Base-by-base conservation (phyloP, 2,797 vertebrate species). In the Silurus lanzhouensis region DNA sequence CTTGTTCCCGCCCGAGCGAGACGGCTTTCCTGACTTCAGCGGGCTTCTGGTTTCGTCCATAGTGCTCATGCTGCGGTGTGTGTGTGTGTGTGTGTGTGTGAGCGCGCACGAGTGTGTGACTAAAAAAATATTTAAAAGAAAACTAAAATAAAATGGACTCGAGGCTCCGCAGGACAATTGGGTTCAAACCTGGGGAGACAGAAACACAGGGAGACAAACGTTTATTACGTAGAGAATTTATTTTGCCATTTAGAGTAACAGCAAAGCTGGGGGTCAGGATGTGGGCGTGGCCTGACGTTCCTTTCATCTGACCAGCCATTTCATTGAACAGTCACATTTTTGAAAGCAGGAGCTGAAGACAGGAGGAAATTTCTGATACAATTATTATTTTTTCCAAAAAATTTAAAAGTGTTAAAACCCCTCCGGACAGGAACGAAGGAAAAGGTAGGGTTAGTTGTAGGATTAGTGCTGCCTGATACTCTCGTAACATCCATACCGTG, bases 11-110 rank as follows among this genome's bases (percentile, higher is more conserved):
- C 90, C 88, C 83, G 93, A 70, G 31, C 88, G 94, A 70, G 92
- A 91, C 44, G 85, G 88, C 88, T 91, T 95, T 68, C 90, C 82
- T 44, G 89, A 80, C 91, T 93, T 95, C 8, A 89, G 83, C 14
- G 93, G 91, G 91, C 90, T 92, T 88, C 57, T 86, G 78, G 91
- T 90, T 78, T 93, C 92, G 20, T 95, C 94, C 94, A 95, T 96
- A 61, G 6, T 67, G 86, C 86, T 91, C 20, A 88, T 82, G 83
- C 90, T 86, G 89, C 86, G 87, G 63, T 8, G 27, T 12, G 25
- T 58, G 13, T 55, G 17, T 12, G 4, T 10, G n/a, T 27, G 44
- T 72, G 44, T 72, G 46, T 0, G 44, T 4, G 67, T 70, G 31
- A 20, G 31, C 0, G 14, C 17, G 31, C 6, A 27, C 8, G 31